Percentiles rank a stretch among this genome's conserved stretches.
Evolutionary conservation across 2,888 invertebrate species (phyloP).

Genomic region (Drosophila gaucha): DNA sequence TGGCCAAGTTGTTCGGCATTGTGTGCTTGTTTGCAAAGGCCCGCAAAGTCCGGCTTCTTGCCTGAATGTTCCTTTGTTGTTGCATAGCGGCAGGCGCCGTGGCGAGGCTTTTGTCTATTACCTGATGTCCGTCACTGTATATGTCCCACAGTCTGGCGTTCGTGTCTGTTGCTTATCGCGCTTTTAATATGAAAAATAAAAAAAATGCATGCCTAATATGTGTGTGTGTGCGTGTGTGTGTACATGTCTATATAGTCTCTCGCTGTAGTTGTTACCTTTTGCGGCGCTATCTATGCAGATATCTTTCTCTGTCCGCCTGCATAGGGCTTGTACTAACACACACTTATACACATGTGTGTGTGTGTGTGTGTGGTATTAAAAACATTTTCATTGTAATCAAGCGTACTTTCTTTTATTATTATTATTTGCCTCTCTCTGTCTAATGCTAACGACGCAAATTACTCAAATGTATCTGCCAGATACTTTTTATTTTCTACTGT

Average conservation of each 20-base stretch:
- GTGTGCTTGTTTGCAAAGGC: constrained; percentile 48
- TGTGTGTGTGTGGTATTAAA: constrained; percentile 63
- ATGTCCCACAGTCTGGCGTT: constrained; percentile 30
- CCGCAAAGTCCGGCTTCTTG: constrained; percentile 26
- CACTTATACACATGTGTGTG: constrained; percentile 6
- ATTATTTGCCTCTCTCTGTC: constrained; percentile 67
- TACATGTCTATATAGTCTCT: constrained; percentile 25
- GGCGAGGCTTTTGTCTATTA: constrained; percentile 61
- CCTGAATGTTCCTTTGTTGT: constrained; percentile 37
- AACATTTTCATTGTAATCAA: constrained; percentile 80
- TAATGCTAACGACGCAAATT: constrained; percentile 77
- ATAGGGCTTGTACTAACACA: constrained; percentile 8
- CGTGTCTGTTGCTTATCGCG: constrained; percentile 73
- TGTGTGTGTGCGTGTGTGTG: constrained; percentile 31
- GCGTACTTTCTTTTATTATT: constrained; percentile 81
- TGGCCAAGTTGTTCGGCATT: constrained; percentile 74
- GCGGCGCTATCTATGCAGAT: constrained; percentile 72
- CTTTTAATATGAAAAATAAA: constrained; percentile 72
- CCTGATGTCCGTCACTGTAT: constrained; percentile 49
- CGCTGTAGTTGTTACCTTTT: constrained; percentile 53
- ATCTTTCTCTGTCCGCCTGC: constrained; percentile 67
- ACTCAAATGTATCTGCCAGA: constrained; percentile 81
- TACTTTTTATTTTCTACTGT: constrained; percentile 69
- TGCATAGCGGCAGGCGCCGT: constrained; percentile 65
- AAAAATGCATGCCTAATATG: constrained; percentile 56